These are phyloP conservation scores for Chrysemys picta DNA, from an alignment of 2,113 vertebrate genomes.

Conservation along the genomic window DNA sequence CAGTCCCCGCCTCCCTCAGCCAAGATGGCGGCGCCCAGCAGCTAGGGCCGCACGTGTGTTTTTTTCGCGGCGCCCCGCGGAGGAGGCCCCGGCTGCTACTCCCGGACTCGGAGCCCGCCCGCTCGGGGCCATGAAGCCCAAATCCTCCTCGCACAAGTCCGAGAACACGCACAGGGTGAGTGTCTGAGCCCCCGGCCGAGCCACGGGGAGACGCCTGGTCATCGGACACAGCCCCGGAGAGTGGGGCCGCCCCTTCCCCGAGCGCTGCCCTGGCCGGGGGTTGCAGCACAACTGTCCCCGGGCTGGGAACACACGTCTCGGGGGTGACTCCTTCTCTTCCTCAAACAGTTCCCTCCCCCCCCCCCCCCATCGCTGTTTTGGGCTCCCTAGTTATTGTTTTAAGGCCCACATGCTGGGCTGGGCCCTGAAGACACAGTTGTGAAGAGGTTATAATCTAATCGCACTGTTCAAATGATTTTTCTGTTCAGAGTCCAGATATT, in stretches of 20 bases:
- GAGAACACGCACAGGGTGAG: conserved; percentile 94
- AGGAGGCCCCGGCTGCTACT: too few species aligned
- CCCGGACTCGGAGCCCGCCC: too few species aligned
- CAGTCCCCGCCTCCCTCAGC: neutral
- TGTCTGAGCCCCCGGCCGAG: neutral
- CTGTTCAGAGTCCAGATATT: too few species aligned
- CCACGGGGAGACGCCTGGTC: neutral
- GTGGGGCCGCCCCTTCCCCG: rapidly evolving
- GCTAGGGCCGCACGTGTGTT: neutral
- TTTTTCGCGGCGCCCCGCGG: rapidly evolving
- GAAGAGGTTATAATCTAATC: too few species aligned
- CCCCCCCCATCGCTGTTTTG: too few species aligned
- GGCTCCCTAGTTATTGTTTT: neutral
- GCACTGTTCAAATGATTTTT: too few species aligned
- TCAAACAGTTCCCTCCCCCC: rapidly evolving
- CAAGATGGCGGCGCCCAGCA: conserved; percentile 78
- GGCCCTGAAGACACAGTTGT: too few species aligned
- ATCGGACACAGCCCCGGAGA: neutral
- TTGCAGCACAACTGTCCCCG: rapidly evolving
- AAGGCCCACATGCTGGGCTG: too few species aligned
- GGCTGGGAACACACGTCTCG: neutral
- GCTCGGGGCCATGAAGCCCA: conserved; percentile 81
- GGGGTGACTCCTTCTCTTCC: neutral
- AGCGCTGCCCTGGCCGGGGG: neutral
- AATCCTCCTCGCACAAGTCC: conserved; percentile 89